These are phyloP conservation scores for Falco rusticolus DNA, from an alignment of 2,797 vertebrate genomes.

Conservation along the genomic window DNA sequence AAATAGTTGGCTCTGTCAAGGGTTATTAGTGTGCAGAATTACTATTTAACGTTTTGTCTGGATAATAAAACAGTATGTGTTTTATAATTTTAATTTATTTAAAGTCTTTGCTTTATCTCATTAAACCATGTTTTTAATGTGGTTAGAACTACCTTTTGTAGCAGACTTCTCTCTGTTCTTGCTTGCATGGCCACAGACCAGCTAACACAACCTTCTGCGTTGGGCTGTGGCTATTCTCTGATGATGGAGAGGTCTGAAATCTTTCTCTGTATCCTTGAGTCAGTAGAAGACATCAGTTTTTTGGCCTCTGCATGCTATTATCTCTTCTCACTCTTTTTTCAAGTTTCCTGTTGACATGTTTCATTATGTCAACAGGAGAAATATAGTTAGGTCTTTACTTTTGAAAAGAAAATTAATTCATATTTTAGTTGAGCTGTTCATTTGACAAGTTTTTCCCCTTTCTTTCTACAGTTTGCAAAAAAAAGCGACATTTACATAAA, in stretches of 20 bases:
- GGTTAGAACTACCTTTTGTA: neutral
- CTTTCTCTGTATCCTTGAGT: neutral
- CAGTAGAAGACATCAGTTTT: neutral
- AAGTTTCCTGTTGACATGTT: too few species aligned
- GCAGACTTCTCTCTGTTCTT: neutral
- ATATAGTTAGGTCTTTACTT: neutral
- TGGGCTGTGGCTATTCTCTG: neutral
- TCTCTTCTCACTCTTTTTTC: neutral
- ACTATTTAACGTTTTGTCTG: neutral
- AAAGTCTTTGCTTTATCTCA: neutral
- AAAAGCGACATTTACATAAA: neutral
- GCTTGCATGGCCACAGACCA: neutral
- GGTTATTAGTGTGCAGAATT: neutral
- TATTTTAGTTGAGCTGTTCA: neutral
- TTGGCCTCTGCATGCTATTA: neutral
- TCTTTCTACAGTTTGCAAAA: neutral
- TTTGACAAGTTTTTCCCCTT: neutral
- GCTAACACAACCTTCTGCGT: neutral
- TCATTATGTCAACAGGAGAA: neutral
- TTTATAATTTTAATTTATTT: neutral
- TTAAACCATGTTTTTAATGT: neutral
- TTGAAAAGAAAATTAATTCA: neutral
- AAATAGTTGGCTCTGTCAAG: neutral
- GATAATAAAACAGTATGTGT: neutral
- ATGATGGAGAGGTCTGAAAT: neutral